Evolutionary conservation across 2,113 vertebrate genomes (phyloP), one percentile per base, ranked within the genome.

Genomic region (Clarias macrocephalus): DNA sequence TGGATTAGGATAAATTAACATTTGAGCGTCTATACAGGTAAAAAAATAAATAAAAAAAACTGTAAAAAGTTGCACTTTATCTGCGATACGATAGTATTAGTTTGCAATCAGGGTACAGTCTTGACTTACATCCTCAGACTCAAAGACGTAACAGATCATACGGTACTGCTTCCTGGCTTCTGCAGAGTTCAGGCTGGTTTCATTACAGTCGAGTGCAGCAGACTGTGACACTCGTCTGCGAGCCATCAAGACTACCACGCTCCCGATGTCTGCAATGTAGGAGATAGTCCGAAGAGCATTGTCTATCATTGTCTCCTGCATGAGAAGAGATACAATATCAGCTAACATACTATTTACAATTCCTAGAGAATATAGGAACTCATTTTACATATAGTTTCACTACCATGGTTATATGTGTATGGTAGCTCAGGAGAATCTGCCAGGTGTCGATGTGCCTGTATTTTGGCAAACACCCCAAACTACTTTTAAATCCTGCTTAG

Each of bases 141-240:
- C 98, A 25, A 99, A 99, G 81, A 99, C 97, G 0, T 99, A 98
- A 93, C 98, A 99, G 91, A 99, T 96, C 98, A 99, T 99, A 90
- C 97, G 96, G 91, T 98, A 99, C 92, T 99, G 98, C 89, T 96
- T 98, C 94, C 94, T 97, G 56, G 94, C 96, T 82, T 99, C 97
- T n/a, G 95, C 92, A 21, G 94, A 89, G 0, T 96, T 96, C 0
- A 97, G 96, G 0, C 96, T 96, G 80, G 96, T 96, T 89, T 99
- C 97, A 0, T 96, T 96, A 89, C 97, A 97, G 90, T 99, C 97
- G 89, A 98, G 97, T 0, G 97, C 97, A 28, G 97, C 96, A 0
- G 97, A 94, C 8, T 97, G 92, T 0, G 97, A 96, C 96, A 97
- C 96, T 80, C 97, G 97, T 80, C 97, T 96, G 0, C 98, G 95